Evolutionary conservation across 1,140 invertebrate genomes (phyloP).

Genomic region (Macrocentrus cingulum): DNA sequence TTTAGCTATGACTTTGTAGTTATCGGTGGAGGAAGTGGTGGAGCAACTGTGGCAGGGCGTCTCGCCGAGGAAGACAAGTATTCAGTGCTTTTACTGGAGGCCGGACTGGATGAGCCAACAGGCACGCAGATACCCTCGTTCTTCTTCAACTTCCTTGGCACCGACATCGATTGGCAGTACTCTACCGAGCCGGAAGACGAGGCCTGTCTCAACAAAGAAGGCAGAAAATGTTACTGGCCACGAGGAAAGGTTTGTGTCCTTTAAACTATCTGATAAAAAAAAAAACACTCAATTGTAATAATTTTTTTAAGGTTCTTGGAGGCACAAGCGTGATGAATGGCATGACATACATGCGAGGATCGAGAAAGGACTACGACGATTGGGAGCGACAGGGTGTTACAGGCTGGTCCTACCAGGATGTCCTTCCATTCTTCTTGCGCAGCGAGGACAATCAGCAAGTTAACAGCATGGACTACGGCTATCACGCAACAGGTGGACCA

Average conservation of each 20-base stretch:
- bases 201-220: conserved; percentile 76
- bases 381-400: conserved; percentile 85
- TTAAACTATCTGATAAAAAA: no score
- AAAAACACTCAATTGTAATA: neutral
- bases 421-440: conserved; percentile 85
- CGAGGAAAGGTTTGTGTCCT: conserved; percentile 72
- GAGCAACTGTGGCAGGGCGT: conserved; percentile 78
- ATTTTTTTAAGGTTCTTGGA: conserved; percentile 70
- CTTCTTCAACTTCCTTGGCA: conserved; percentile 81
- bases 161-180: conserved; percentile 85
- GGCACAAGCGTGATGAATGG: conserved; percentile 94
- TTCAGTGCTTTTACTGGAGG: conserved; percentile 81
- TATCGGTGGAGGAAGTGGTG: conserved; percentile 85
- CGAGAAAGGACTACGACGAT: conserved; percentile 85
- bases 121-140: conserved; percentile 82
- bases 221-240: conserved; percentile 78
- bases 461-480: conserved; percentile 72
- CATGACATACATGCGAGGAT: conserved; percentile 95
- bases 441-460: conserved; percentile 82
- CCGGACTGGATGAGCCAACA: conserved; percentile 78
- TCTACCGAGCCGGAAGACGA: conserved; percentile 82
- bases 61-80: conserved; percentile 76
- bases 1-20: conserved; percentile 82
- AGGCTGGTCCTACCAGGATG: conserved; percentile 89
- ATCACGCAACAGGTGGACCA: conserved; percentile 76